Conservation (phyloP, 2,797 vertebrate genomes). For the Tragelaphus eurycerus region DNA sequence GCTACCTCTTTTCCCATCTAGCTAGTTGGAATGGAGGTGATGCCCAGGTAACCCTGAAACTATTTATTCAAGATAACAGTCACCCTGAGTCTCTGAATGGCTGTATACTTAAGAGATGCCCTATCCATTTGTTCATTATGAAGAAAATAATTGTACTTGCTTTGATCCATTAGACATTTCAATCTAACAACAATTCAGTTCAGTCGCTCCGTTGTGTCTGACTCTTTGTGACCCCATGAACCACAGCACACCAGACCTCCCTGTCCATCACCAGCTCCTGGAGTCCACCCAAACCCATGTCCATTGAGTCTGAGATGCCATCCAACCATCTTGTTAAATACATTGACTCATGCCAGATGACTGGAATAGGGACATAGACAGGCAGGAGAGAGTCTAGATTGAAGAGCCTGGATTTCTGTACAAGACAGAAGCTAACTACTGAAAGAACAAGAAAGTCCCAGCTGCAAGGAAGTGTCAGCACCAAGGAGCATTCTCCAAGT, state of each 20-base stretch:
- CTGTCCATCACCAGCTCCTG: background rate
- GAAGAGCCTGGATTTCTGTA: background rate
- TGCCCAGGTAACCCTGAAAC: background rate
- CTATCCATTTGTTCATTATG: background rate
- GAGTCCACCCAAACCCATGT: background rate
- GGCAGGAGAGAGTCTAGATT: background rate
- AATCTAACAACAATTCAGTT: background rate
- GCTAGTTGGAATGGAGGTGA: background rate
- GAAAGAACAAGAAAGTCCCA: background rate
- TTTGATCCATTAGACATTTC: background rate
- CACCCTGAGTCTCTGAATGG: background rate
- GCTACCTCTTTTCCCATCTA: background rate
- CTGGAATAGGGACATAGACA: background rate
- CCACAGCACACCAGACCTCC: background rate
- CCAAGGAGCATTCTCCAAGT: background rate
- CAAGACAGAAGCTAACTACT: background rate
- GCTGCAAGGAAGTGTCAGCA: background rate
- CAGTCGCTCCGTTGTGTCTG: fast-evolving
- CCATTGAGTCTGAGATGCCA: background rate
- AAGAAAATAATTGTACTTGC: background rate
- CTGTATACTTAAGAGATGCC: background rate
- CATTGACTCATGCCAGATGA: background rate
- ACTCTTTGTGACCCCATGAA: background rate
- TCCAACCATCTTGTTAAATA: background rate
- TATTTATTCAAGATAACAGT: background rate